Conservation (phyloP, 1,140 invertebrate genomes). For the Trichonephila clavata region DNA sequence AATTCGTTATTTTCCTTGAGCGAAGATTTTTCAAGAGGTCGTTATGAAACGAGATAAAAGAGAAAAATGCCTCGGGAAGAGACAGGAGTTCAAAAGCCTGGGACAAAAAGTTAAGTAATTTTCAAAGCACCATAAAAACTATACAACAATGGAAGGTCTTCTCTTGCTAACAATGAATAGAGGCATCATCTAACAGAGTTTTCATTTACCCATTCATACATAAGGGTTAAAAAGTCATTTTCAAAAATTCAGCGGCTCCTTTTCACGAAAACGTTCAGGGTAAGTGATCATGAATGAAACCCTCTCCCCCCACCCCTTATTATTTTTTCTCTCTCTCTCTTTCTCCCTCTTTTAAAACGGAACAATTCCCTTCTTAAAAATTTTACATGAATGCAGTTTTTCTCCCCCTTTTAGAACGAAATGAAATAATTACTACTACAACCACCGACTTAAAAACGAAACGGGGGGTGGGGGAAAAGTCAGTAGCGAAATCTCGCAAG, state of each 20-base stretch:
- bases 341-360: neutral
- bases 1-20: neutral
- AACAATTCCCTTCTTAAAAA: neutral
- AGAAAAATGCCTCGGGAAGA: neutral
- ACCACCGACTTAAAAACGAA: neutral
- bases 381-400: conserved; percentile 37
- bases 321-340: too few species aligned
- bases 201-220: conserved; percentile 31
- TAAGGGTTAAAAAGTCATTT: conserved; percentile 50
- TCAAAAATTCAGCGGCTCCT: neutral
- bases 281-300: conserved; percentile 43
- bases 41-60: neutral
- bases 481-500: neutral
- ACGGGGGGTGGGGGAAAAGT: neutral
- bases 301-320: neutral
- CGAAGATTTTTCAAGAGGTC: neutral
- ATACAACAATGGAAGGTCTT: conserved; percentile 10
- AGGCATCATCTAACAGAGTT: neutral
- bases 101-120: neutral
- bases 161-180: conserved; percentile 38
- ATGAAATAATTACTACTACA: conserved; percentile 63
- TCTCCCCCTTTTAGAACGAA: neutral
- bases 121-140: conserved; percentile 12
- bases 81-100: neutral
- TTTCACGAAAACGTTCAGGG: conserved; percentile 45